Evolutionary conservation across 2,888 invertebrate species (phyloP), one percentile per base, ranked within the genome.

Genomic region (Drosophila flavopinicola): DNA sequence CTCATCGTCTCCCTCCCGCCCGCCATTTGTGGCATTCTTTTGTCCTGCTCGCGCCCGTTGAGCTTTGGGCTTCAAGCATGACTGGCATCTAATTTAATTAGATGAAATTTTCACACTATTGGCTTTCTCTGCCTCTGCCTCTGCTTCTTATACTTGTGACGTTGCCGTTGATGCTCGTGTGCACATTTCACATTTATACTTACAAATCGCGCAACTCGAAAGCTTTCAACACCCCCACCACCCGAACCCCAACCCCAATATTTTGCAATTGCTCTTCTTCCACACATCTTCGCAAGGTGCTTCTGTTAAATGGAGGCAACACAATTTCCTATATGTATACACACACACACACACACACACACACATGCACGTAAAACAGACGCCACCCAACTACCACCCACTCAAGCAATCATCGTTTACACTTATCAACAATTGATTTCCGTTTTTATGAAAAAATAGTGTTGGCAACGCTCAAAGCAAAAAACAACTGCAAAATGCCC

Each of bases 11-110:
- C n/a, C 48, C 17, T 30, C 1, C 3, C 25, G 15, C 38, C n/a
- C 29, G 30, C 11, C 15, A 15, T 15, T 33, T 9, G 15, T 9
- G 7, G 25, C 17, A 15, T 10, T 11, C 17, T 24, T 30, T 20
- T 39, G 23, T 25, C 29, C 57, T 33, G 37, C 37, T 39, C 39
- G 30, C 20, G 20, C 42, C 25, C 24, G 6, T 48, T 47, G 38
- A 58, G 57, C 39, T 59, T 57, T 61, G 30, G 37, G 51, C 49
- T 74, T 75, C 44, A 64, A 58, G 75, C 79, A 68, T 85, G 78
- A 82, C 85, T 78, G 78, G 60, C 71, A 77, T 84, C 56, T 80
- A 80, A 80, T 80, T 80, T 74, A 80, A 86, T 86, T 80, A 80
- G 75, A 86, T 61, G 57, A 57, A 70, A 70, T 80, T 73, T 84